Conservation (phyloP, 2,113 vertebrate species). For the Excalfactoria chinensis region DNA sequence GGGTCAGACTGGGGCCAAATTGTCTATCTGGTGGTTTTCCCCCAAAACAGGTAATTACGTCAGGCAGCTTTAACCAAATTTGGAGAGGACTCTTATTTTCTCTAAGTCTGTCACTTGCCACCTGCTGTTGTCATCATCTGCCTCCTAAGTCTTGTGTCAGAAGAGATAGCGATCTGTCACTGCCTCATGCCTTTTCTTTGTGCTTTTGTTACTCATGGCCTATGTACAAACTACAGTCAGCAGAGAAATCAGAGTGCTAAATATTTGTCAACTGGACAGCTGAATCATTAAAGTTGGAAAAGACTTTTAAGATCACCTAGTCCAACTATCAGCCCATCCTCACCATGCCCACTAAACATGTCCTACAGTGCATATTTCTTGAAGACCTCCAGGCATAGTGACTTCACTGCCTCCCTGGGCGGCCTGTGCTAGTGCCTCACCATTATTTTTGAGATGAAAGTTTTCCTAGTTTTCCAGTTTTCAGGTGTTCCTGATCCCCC, state of each 20-base stretch:
- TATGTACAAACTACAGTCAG: not conserved
- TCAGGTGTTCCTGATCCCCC: too few relatives aligned
- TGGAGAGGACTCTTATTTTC: not conserved
- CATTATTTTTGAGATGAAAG: too few relatives aligned
- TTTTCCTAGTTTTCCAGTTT: too few relatives aligned
- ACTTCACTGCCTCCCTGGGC: too few relatives aligned
- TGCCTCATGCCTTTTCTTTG: not conserved
- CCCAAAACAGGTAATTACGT: not conserved
- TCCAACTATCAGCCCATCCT: too few relatives aligned
- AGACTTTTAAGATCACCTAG: too few relatives aligned
- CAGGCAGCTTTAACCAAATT: not conserved
- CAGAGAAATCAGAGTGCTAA: not conserved
- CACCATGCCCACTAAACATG: too few relatives aligned
- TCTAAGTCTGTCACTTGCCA: not conserved
- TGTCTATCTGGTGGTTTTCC: not conserved
- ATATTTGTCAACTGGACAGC: not conserved
- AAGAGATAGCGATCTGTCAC: not conserved
- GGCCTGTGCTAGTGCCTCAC: too few relatives aligned
- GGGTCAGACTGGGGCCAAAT: not conserved
- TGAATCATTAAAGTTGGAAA: too few relatives aligned
- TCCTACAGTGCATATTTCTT: too few relatives aligned
- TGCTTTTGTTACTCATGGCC: too few relatives aligned
- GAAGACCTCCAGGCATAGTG: too few relatives aligned
- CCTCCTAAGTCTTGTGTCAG: not conserved
- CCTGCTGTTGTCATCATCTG: conserved; percentile 17